A percentile compares a stretch with the other conserved stretches of the same genome.
phyloP scores from a whole-genome alignment of 2,113 vertebrate species.

The Zapus hudsonius region DNA sequence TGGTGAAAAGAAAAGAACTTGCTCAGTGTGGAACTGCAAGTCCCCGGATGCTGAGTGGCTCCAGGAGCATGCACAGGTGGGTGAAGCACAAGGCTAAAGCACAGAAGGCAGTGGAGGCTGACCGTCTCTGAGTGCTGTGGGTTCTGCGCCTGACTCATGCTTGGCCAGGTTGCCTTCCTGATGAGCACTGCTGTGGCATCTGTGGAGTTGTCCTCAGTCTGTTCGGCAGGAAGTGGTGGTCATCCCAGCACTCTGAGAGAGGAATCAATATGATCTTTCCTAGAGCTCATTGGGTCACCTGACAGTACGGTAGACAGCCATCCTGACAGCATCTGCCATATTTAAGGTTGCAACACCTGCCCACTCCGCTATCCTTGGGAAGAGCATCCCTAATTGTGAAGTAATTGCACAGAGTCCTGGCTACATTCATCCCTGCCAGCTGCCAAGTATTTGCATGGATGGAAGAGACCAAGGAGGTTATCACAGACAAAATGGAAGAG shows the following conservation, averaged over 20 bases:
- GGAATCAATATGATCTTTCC: neutral
- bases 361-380: conserved; percentile 94
- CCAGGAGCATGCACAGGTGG: neutral
- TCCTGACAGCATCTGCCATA: too few species aligned
- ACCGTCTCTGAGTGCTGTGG: neutral
- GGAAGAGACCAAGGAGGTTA: conserved; percentile 89
- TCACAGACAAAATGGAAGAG: conserved; percentile 94
- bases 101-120: neutral
- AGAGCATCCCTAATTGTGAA: conserved; percentile 95
- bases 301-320: neutral
- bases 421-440: conserved; percentile 95
- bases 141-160: neutral
- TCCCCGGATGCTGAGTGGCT: neutral
- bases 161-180: neutral
- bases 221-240: too few species aligned
- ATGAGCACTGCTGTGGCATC: neutral
- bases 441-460: conserved; percentile 93
- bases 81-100: neutral
- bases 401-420: conserved; percentile 91
- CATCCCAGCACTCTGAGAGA: neutral
- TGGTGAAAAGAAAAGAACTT: neutral
- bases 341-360: conserved; percentile 95
- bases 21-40: neutral
- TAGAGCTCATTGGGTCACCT: neutral
- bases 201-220: too few species aligned